phyloP scores from a whole-genome alignment of 2,888 invertebrate species.

The Drosophila borealis region DNA sequence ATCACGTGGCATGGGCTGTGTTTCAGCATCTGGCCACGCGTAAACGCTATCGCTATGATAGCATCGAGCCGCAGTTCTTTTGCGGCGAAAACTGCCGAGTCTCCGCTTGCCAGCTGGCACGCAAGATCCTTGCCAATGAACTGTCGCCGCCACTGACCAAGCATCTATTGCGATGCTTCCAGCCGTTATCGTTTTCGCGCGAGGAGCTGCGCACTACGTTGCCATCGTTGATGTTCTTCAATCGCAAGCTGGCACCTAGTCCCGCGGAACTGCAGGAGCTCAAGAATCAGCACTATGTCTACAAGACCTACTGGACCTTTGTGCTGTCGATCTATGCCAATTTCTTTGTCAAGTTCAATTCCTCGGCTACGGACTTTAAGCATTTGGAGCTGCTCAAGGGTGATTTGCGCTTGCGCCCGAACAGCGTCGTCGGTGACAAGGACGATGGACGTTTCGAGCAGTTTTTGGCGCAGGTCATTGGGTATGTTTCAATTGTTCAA shows the following conservation, averaged over 20 bases:
- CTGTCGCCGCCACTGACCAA: conserved; percentile 83
- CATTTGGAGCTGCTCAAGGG: conserved; percentile 80
- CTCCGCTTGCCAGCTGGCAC: conserved; percentile 83
- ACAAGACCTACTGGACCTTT: conserved; percentile 84
- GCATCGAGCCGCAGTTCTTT: conserved; percentile 82
- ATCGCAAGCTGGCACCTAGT: conserved; percentile 82
- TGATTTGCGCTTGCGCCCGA: conserved; percentile 80
- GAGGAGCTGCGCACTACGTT: conserved; percentile 82
- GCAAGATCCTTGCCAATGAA: conserved; percentile 84
- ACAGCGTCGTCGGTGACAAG: conserved; percentile 80
- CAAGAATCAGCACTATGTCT: conserved; percentile 82
- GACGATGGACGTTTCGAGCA: conserved; percentile 83
- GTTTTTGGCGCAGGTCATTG: conserved; percentile 80
- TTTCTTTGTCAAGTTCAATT: conserved; percentile 82
- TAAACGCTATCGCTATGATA: conserved; percentile 80
- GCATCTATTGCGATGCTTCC: conserved; percentile 83
- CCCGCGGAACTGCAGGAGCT: conserved; percentile 79
- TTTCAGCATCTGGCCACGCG: conserved; percentile 83
- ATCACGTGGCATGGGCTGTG: conserved; percentile 85
- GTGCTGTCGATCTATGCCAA: conserved; percentile 83
- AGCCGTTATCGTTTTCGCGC: conserved; percentile 82
- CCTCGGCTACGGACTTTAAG: conserved; percentile 72
- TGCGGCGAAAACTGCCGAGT: conserved; percentile 81
- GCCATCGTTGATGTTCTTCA: conserved; percentile 83
- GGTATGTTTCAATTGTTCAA: conserved; percentile 39